Base-by-base conservation (phyloP, 2,113 vertebrate genomes). In the Apodemus sylvaticus region DNA sequence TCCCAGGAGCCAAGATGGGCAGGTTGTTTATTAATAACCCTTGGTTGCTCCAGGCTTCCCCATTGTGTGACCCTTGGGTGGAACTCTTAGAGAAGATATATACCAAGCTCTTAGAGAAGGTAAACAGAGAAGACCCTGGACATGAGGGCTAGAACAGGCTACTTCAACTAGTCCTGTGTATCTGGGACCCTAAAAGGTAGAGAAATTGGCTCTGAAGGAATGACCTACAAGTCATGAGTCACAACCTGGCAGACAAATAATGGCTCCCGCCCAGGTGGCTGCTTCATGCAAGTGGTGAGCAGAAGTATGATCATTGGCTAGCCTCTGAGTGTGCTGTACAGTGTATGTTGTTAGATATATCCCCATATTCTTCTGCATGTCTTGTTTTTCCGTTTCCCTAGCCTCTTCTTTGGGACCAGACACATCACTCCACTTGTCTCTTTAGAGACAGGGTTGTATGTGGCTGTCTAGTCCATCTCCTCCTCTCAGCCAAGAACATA, bases 61-160 rank as follows among this genome's bases (percentile, higher is more conserved):
- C n/a, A 10, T 45, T 29, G 34, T 29, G n/a, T 83, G 53, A 82
- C 39, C 39, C 31, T 77, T 88, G 79, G 31, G 34, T 85, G 17
- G 34, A 82, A 60, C 45, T 90, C 36, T 97, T 68, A 68, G 31
- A 68, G 64, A 66, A 64, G 26, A 26, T 31, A 64, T 91, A 68
- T 4, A 22, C 3, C 19, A 62, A 26, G 10, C 20, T 97, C n/a
- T 68, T 95, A 48, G 87, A 73, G 88, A 73, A 94, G 36, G 76
- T 91, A 60, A 95, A 64, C 22, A n/a, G 55, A 93, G 77, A 82
- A 93, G 91, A 91, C 39, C 76, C 58, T 53, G 64, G 34, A 55
- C 55, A 78, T 89, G 34, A 19, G 94, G n/a, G 55, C 29, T 34
- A 8, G 29, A 36, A 31, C 48, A n/a, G 26, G 17, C 55, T 51